Evolutionary conservation across 2,113 vertebrate genomes (phyloP).

Genomic region (Eulemur rufifrons): DNA sequence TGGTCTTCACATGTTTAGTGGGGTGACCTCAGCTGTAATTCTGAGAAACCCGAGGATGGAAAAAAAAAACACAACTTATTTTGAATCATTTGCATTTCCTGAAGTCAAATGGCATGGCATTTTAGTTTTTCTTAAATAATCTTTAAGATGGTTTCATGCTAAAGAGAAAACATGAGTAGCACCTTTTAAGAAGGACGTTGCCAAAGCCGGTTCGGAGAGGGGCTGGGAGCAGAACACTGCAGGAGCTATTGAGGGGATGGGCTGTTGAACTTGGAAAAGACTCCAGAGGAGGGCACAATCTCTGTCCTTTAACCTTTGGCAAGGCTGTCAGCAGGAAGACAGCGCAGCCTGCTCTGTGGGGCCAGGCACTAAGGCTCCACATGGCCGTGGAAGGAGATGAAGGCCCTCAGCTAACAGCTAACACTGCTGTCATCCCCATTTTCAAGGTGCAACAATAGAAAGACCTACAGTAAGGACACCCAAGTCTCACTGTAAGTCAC

Average conservation of each 20-base stretch:
- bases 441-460: not conserved
- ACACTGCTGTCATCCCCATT: not conserved
- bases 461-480: not conserved
- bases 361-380: not conserved
- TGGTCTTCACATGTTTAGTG: slow-evolving; percentile 53
- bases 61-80: slow-evolving; percentile 53
- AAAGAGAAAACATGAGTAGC: not conserved
- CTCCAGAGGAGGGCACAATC: not conserved
- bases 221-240: not conserved
- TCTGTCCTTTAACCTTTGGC: not conserved
- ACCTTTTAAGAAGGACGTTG: not conserved
- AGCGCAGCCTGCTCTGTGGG: not conserved
- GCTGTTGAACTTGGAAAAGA: not conserved
- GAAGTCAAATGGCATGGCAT: slow-evolving; percentile 48
- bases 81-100: slow-evolving; percentile 74
- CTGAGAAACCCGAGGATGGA: slow-evolving; percentile 77
- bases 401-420: not conserved
- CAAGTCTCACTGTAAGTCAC: not conserved
- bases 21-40: slow-evolving; percentile 78
- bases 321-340: not conserved
- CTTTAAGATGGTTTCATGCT: slow-evolving; percentile 36
- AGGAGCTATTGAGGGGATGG: not conserved
- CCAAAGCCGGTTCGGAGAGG: not conserved
- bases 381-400: not conserved
- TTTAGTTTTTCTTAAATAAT: slow-evolving; percentile 61